Evolutionary conservation across 2,113 vertebrate genomes (phyloP), one percentile per base, ranked within the genome.

Genomic region (Elephas maximus): DNA sequence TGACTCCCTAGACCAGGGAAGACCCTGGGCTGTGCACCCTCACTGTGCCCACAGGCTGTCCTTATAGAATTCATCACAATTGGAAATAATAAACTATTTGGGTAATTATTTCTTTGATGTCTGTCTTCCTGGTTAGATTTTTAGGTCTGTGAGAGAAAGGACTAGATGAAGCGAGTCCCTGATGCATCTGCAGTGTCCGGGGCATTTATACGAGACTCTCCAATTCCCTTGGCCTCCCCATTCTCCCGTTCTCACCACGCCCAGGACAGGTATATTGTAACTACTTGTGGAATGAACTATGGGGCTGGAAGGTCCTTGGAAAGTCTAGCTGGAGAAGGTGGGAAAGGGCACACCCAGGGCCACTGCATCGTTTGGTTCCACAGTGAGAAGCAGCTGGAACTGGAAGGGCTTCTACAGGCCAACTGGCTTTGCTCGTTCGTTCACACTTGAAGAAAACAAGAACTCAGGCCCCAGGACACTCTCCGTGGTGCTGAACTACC

Each of bases 401-500:
- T 5, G 2, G 45, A 41, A 69, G 51, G 51, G 30, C 24, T 63
- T 26, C 45, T 44, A 7, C 14, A 12, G n/a, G 41, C 15, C 2
- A 11, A 24, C 77, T 8, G 18, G 53, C 37, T 21, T 63, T 11
- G 67, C 10, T 0, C 41, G 18, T 12, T 20, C 28, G 17, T 28
- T 92, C 6, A 33, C 8, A 7, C 37, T 9, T 23, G 33, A 30
- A 15, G 12, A 48, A 28, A 48, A 30, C 15, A 7, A 12, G 8
- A 17, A 73, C 21, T 15, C 41, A 28, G 21, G 73, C 41, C 9
- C 5, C 0, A 0, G 0, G 37, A 4, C 0, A 4, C 95, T 97
- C 57, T 96, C 97, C 92, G 0, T 10, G 88, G 97, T 97, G 60
- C 97, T 95, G 97, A 96, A 88, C 0, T 21, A 0, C 11, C 3